Evolutionary conservation across 2,888 invertebrate species (phyloP).

Genomic region (Parnassius smintheus): DNA sequence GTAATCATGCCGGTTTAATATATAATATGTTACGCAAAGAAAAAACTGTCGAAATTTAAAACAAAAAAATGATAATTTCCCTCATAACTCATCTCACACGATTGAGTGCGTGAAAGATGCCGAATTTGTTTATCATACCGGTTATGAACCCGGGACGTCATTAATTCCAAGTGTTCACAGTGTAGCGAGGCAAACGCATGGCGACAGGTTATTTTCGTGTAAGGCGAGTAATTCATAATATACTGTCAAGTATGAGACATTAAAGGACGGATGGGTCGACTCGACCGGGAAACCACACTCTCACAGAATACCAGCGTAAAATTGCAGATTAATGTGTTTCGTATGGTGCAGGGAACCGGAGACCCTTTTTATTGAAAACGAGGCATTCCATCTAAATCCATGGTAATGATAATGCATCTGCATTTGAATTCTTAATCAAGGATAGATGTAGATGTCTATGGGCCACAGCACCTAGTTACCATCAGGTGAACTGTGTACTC

Average conservation of each 20-base stretch:
- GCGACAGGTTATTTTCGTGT: constrained; percentile 11
- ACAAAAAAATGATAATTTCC: not conserved
- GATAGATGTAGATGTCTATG: no score
- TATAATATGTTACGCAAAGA: not conserved
- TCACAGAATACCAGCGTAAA: no score
- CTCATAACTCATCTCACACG: not conserved
- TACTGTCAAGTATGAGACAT: not conserved
- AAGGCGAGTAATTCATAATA: constrained; percentile 14
- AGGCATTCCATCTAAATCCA: no score
- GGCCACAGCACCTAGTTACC: no score
- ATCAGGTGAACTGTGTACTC: no score
- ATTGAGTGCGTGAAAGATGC: constrained; percentile 9
- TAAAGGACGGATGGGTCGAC: not conserved
- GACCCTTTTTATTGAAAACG: no score
- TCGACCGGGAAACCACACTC: no score
- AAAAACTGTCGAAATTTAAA: not conserved
- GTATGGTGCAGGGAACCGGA: no score
- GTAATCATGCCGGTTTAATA: no score
- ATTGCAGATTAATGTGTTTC: no score
- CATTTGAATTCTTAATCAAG: no score
- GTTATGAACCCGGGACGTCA: constrained; percentile 13
- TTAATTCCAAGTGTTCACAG: not conserved
- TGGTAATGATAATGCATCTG: no score
- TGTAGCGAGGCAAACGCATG: not conserved
- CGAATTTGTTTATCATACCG: constrained; percentile 12